Base-by-base conservation (phyloP, 2,797 vertebrate species). In the Urosaurus nigricauda region DNA sequence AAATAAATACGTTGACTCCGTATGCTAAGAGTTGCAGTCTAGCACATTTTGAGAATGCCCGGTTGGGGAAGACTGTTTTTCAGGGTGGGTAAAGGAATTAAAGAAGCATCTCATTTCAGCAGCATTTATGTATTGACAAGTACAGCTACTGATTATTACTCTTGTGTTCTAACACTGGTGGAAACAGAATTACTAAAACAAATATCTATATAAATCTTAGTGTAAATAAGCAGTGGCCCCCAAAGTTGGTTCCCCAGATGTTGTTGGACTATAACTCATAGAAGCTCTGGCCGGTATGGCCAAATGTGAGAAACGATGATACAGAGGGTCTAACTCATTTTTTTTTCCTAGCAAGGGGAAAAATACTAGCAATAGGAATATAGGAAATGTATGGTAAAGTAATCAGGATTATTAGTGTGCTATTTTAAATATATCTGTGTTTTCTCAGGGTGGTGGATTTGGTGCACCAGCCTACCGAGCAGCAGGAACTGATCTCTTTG, bases 401-500 rank as follows among this genome's bases (percentile, higher is more conserved):
- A 65, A 19, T 32, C 71, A 1, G 19, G 37, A 2, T 35, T 51
- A 70, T n/a, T 19, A 40, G 65, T 9, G 3, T 68, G 35, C 32
- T 53, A 35, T 37, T 73, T 80, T 37, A 51, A 32, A 68, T 68
- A 32, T 68, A 9, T 68, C 9, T 68, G 65, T 63, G 5, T 84
- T 79, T 82, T 85, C 90, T 16, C 83, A 96, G 94, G 93, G 92
- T 83, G 91, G 83, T 56, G 87, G 88, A 94, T 89, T 56, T 83
- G 68, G 77, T 47, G 89, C 89, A 2, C 74, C 94, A 90, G 79
- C 83, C 68, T 95, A 93, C 35, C 90, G 60, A 85, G 75, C 90
- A 32, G 11, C 94, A 32, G 90, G 94, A 86, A 89, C 92, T 11
- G 87, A 95, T 93, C 92, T 91, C 77, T 89, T 90, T 85, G 85